Evolutionary conservation across 53 echinoderm and acorn worm genomes (phyloP).

Genomic region (Apostichopus leukothele): DNA sequence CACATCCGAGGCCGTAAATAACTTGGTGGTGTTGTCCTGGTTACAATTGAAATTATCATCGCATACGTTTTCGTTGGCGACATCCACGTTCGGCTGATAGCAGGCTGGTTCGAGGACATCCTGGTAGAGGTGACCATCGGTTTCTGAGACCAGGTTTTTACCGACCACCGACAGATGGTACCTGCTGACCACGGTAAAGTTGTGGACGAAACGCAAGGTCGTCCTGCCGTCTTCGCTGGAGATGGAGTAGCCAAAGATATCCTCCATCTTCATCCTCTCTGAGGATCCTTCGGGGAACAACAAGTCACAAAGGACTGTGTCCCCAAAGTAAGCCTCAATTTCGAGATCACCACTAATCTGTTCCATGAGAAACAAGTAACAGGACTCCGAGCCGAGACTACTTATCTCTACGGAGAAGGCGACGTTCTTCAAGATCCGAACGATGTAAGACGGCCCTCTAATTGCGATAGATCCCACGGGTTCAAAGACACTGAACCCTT

Average conservation of each 20-base stretch:
- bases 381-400: slow-evolving; percentile 57
- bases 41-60: slow-evolving; percentile 13
- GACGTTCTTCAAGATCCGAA: slow-evolving; percentile 16
- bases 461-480: slow-evolving; percentile 47
- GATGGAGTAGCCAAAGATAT: neutral
- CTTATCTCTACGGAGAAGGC: neutral
- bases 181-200: slow-evolving; percentile 19
- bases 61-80: slow-evolving; percentile 24
- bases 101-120: slow-evolving; percentile 43
- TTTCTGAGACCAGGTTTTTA: slow-evolving; percentile 41
- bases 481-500: slow-evolving; percentile 51
- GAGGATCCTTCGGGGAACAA: slow-evolving; percentile 5
- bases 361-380: slow-evolving; percentile 34
- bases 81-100: slow-evolving; percentile 38
- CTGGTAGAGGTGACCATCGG: neutral
- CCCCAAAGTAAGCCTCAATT: slow-evolving; percentile 9
- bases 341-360: neutral
- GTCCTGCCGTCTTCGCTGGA: neutral
- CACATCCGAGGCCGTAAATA: slow-evolving; percentile 5
- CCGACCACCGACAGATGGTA: slow-evolving; percentile 35
- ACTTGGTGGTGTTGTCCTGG: slow-evolving; percentile 21
- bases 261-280: neutral
- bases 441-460: neutral
- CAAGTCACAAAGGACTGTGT: neutral
- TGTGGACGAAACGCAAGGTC: slow-evolving; percentile 6